Percentiles rank a stretch among this genome's conserved stretches.
phyloP scores from a whole-genome alignment of 2,113 vertebrate species.

The Cariama cristata region DNA sequence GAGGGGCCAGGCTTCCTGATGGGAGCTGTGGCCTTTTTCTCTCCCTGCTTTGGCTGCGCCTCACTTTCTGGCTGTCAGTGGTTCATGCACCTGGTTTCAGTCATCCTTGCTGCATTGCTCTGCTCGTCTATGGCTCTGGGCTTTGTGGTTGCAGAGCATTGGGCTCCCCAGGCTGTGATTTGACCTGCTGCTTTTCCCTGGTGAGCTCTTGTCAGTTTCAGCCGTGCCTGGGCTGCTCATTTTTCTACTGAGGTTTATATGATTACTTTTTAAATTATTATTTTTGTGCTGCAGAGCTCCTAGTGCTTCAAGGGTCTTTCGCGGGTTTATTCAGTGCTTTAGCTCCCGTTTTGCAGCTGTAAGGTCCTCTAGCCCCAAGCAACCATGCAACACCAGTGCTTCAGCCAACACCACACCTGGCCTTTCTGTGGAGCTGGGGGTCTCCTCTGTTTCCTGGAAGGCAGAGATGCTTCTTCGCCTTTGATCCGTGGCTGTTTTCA shows the following conservation, averaged over 20 bases:
- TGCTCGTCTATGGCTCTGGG: not conserved
- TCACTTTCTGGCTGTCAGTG: not conserved
- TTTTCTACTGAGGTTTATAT: not conserved
- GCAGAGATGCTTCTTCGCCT: not conserved
- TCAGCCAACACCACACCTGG: not conserved
- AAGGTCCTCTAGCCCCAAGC: not conserved
- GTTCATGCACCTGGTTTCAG: not conserved
- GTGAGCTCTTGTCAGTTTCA: not conserved
- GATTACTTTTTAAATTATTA: not conserved
- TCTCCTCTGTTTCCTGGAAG: not conserved
- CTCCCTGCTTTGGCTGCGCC: not conserved
- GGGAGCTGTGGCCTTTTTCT: not conserved
- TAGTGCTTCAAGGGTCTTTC: not conserved
- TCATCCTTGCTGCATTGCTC: not conserved
- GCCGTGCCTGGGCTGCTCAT: not conserved
- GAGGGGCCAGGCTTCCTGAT: not conserved
- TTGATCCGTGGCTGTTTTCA: not conserved
- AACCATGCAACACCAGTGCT: not conserved
- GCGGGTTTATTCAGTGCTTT: not conserved
- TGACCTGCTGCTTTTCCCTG: not conserved
- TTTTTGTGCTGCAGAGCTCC: not conserved
- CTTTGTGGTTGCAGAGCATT: not conserved
- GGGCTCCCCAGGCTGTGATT: not conserved
- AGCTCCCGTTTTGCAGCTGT: not conserved
- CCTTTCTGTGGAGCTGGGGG: not conserved